These are phyloP conservation scores for Phalacrocorax brasilianus DNA, from an alignment of 2,113 vertebrate genomes.

Conservation along the genomic window DNA sequence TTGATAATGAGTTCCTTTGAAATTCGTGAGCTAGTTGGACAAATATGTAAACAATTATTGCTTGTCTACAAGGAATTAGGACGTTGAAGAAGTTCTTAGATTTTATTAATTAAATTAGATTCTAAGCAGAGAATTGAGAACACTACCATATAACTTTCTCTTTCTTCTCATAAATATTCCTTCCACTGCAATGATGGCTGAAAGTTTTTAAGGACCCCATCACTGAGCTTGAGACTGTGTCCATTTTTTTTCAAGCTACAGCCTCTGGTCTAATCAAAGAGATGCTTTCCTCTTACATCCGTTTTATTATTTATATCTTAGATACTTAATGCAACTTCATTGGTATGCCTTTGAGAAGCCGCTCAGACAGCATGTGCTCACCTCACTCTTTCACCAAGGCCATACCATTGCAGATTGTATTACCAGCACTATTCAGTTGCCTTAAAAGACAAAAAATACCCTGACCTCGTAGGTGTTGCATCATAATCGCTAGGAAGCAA, in stretches of 20 bases:
- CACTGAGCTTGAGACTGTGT: neutral
- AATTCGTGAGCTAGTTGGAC: conserved; percentile 58
- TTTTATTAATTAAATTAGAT: conserved; percentile 63
- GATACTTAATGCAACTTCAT: neutral
- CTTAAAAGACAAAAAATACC: neutral
- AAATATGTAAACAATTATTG: conserved; percentile 71
- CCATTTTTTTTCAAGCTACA: neutral
- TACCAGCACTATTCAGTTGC: neutral
- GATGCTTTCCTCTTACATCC: neutral
- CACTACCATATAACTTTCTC: neutral
- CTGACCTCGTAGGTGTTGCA: neutral
- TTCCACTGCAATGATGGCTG: neutral
- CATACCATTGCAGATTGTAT: neutral
- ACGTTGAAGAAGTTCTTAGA: conserved; percentile 28
- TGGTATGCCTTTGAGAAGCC: neutral
- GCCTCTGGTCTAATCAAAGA: neutral
- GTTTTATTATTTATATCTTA: neutral
- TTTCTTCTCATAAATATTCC: neutral
- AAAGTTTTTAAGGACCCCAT: neutral
- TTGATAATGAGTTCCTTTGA: conserved; percentile 73
- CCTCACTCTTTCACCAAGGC: neutral
- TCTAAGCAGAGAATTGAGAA: conserved; percentile 21
- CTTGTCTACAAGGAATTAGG: conserved; percentile 58
- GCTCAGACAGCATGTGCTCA: neutral
- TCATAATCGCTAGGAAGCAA: accelerated